Evolutionary conservation across 92 coral and sea anemone genomes (phyloP), one percentile per base, ranked within the genome.

Genomic region (Anthopleura xanthogrammica): DNA sequence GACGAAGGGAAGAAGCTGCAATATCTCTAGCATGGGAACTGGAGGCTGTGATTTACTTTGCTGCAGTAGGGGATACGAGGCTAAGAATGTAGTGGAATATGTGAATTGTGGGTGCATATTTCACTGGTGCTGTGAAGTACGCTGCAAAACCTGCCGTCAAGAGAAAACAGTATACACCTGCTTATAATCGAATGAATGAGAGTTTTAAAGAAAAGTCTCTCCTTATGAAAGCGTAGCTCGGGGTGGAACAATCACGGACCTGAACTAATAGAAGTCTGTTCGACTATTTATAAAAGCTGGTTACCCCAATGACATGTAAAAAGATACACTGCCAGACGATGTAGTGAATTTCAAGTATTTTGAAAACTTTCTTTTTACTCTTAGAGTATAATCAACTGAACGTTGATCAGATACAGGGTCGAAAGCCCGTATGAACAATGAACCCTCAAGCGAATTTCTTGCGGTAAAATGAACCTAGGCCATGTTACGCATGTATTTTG

Each of bases 11-110:
- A 80, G 99, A 78, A 84, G 58, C 40, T 97, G 99, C 70, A 97
- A 94, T 62, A 85, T 90, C 46, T 89, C 98, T 0, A 90, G 97
- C 43, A 75, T 79, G 89, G 99, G 97, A 4, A 91, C 91, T 4
- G 98, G 90, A 48, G 98, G 99, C 5, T 97, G 99, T 54, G 85
- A 90, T 36, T 82, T 94, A 12, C 89, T 97, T n/a, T 97, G 99
- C 81, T 97, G 99, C 76, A 76, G 88, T 4, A 90, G 95, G 1
- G 95, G 94, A 12, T 84, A 80, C 80, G 78, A 56, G 41, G 74
- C 89, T 71, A 86, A 77, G 20, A 70, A 79, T 71, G 41, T 80
- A 20, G 78, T 83, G 14, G 87, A 88, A 58, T 80, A 58, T 2
- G 82, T 77, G 68, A 87, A 95, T 40, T 97, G 99, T 84, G 87